A percentile compares a stretch with the other conserved stretches of the same genome.
Evolutionary conservation across 2,797 vertebrate genomes (phyloP).

Genomic region (Pristis pectinata): DNA sequence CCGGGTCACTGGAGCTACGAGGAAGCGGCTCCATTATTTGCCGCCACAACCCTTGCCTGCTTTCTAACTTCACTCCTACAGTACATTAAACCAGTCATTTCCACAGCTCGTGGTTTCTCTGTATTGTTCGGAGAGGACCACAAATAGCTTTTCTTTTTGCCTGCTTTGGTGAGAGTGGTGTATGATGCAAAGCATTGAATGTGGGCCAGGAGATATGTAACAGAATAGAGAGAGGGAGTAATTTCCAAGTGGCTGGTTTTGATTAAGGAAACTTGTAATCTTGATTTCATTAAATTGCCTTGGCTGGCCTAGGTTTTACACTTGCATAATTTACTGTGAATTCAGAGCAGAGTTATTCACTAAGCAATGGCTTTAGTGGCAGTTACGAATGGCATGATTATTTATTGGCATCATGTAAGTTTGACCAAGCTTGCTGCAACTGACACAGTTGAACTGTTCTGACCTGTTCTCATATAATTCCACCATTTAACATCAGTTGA

Average conservation of each 20-base stretch:
- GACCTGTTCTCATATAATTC: slow-evolving; percentile 11
- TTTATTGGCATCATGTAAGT: neutral
- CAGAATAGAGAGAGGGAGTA: neutral
- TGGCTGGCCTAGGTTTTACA: neutral
- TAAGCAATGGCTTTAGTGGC: neutral
- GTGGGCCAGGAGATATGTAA: neutral
- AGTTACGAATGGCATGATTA: neutral
- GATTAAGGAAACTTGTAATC: slow-evolving; percentile 21
- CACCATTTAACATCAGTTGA: slow-evolving; percentile 36
- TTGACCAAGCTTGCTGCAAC: neutral
- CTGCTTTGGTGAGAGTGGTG: neutral
- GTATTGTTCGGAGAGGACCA: neutral
- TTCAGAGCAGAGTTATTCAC: slow-evolving; percentile 6
- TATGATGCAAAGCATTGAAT: neutral
- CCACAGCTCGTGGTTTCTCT: neutral
- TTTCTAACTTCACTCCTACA: neutral
- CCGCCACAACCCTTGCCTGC: too few species aligned
- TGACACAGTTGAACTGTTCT: slow-evolving; percentile 24
- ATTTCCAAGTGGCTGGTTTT: neutral
- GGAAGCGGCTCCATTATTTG: too few species aligned
- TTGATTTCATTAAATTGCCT: slow-evolving; percentile 26
- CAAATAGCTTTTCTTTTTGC: neutral
- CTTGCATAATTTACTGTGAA: neutral
- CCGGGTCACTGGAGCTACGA: too few species aligned
- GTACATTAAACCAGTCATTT: too few species aligned